Conservation (phyloP, 2,797 vertebrate species). For the Thripadectes ignobilis region DNA sequence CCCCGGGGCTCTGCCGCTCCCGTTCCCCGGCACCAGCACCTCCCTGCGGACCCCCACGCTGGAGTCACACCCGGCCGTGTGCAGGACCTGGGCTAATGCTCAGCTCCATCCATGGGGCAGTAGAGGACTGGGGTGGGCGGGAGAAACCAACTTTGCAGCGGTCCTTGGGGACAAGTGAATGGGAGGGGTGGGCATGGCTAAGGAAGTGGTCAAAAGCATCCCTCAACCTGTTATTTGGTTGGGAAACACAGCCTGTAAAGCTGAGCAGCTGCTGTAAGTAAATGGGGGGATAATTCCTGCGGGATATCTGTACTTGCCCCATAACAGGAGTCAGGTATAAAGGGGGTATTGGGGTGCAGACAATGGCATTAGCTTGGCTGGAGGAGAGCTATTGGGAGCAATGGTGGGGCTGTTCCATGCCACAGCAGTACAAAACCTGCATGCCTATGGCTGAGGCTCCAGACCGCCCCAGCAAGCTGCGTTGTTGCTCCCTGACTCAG, state of each 20-base stretch:
- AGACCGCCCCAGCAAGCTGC: neutral
- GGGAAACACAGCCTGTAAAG: neutral
- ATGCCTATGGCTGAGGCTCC: neutral
- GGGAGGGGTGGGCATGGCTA: neutral
- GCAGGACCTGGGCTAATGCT: neutral
- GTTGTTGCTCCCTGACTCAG: neutral
- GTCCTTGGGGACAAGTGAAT: neutral
- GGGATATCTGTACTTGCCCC: neutral
- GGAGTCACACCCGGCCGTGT: neutral
- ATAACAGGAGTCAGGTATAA: accelerated
- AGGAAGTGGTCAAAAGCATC: neutral
- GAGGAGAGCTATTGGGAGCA: accelerated
- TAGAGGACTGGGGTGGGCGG: neutral
- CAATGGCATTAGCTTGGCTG: neutral
- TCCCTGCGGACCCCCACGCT: neutral
- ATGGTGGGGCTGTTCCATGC: neutral
- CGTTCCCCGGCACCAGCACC: accelerated
- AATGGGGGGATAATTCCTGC: accelerated
- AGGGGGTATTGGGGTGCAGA: accelerated
- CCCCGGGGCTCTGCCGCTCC: neutral
- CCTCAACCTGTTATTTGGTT: neutral
- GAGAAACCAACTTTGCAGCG: neutral
- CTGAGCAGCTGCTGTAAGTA: neutral
- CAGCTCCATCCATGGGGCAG: neutral
- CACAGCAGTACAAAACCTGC: accelerated